phyloP scores from a whole-genome alignment of 2,888 invertebrate genomes.

The Tetragonula carbonaria region DNA sequence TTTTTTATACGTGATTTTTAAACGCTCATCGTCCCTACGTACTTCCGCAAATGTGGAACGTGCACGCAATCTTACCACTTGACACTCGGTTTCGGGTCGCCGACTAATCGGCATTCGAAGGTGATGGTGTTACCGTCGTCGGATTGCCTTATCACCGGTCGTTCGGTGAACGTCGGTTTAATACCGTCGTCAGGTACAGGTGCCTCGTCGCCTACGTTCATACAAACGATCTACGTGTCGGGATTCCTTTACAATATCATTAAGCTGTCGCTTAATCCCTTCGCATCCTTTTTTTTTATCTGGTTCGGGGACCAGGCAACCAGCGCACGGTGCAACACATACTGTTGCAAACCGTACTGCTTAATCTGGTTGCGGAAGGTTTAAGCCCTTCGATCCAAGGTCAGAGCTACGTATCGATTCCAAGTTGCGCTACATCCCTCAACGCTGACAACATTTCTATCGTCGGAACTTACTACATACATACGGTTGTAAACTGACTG shows the following conservation, averaged over 20 bases:
- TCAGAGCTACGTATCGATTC: constrained; percentile 72
- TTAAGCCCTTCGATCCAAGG: constrained; percentile 66
- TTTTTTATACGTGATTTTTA: no score
- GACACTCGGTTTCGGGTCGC: constrained; percentile 97
- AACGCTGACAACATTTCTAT: not conserved
- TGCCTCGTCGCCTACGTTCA: constrained; percentile 94
- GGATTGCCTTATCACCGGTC: constrained; percentile 98
- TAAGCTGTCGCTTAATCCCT: constrained; percentile 45
- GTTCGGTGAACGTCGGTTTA: constrained; percentile 99
- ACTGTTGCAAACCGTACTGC: no score
- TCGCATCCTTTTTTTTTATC: constrained; percentile 29
- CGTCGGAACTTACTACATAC: no score
- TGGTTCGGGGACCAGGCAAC: not conserved
- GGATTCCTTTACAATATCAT: constrained; percentile 27
- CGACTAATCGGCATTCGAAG: constrained; percentile 98
- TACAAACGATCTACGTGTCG: constrained; percentile 64
- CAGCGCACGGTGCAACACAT: not conserved
- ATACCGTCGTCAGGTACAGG: constrained; percentile 96
- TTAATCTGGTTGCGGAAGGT: constrained; percentile 47
- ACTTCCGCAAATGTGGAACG: constrained; percentile 54
- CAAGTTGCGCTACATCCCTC: constrained; percentile 2
- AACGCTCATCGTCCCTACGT: constrained; percentile 11
- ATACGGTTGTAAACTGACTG: not conserved
- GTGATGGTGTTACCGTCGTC: constrained; percentile 97
- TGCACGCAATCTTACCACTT: constrained; percentile 90